Base-by-base conservation (phyloP, 2,797 vertebrate species). In the Microcaecilia unicolor region DNA sequence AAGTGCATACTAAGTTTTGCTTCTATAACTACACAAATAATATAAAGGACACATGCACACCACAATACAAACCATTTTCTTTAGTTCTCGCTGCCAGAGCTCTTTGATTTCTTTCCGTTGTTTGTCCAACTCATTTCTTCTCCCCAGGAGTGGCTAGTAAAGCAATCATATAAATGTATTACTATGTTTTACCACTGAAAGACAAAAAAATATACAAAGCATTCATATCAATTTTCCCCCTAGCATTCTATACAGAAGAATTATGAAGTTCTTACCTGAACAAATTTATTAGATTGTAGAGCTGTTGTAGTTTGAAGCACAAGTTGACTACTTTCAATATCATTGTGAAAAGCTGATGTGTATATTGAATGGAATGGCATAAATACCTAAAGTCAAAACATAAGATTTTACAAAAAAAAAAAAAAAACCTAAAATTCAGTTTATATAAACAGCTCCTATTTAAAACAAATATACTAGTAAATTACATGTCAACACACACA, bases 51-150 rank as follows among this genome's bases (percentile, higher is more conserved):
- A 6, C 2, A 8, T 14, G 10, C 25, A 33, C 16, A 37, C 10
- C 12, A 28, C 17, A 50, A 55, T 53, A 84, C 89, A 58, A 65
- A 98, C 95, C 92, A 96, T 87, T 87, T 95, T 98, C 73, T 92
- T 97, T 62, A 91, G 90, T 64, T 93, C 88, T 49, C 92, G 81
- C 67, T 97, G 95, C 96, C 96, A 99, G 64, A 92, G 90, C 28
- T 99, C 96, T 73, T 99, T 98, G 46, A 98, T 88, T 54, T 96
- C 94, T 77, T 93, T 98, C 55, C 96, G 87, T 48, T 92, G 87
- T 68, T 84, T 94, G 77, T 99, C 94, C 72, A 99, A 74, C 50
- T 97, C 93, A 37, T 76, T 96, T 81, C 92, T 95, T 66, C 94
- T 83, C 23, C 88, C 74, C 41, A 89, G 67, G 26, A 99, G 88